Base-by-base conservation (phyloP, 2,888 invertebrate genomes). In the Himalopsyche kuldschensis region DNA sequence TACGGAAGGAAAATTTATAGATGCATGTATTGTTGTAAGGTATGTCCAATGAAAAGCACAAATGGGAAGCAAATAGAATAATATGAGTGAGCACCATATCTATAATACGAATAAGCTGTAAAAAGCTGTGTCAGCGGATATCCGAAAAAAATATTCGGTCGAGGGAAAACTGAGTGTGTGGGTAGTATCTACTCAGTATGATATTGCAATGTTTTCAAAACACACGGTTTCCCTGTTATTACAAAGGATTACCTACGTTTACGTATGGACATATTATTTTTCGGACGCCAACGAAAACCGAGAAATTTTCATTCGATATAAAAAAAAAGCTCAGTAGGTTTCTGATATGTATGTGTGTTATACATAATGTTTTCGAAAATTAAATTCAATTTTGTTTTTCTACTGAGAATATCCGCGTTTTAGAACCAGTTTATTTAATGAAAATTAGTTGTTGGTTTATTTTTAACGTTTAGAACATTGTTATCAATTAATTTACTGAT, bases 161-260 rank as follows among this genome's bases (percentile, higher is more conserved):
- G 69, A 69, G 69, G 69, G 55, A 69, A 69, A 69, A 69, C 27
- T 27, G 15, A 27, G 69, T 27, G 69, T 69, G 69, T 69, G 69
- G 69, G 69, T n/a, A 27, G 69, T 69, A 27, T 24, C 11, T 30
- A 20, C 69, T 69, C 69, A 69, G 69, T 69, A 69, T 69, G 69
- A 69, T 69, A 69, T 69, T 69, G 69, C 69, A 69, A 69, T 69
- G 69, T 69, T 69, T 69, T 69, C 69, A 69, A 69, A 69, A 69
- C 69, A 69, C 30, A 69, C 69, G 69, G 69, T 69, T 69, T 69
- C 69, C 30, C 69, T 69, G 69, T 69, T 69, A 69, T 69, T 69
- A 69, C 69, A 69, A 69, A 69, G 69, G 69, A 69, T 69, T 69
- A 69, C 69, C 69, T 69, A 69, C 69, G 55, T 55, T 27, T 69